These are phyloP conservation scores for Porites lutea DNA, from an alignment of 64 coral and sea anemone species.

Conservation along the genomic window DNA sequence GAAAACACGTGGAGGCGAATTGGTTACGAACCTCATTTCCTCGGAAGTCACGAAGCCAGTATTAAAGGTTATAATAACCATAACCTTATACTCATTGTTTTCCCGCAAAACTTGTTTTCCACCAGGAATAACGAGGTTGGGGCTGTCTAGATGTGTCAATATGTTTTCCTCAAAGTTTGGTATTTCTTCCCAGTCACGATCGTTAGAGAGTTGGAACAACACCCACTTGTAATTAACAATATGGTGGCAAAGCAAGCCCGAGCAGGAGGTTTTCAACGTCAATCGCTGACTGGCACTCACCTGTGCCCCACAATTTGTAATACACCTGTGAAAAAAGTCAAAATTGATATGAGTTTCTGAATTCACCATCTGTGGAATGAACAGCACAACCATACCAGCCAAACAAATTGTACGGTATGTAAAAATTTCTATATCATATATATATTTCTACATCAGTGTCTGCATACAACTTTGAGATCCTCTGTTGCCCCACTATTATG, in stretches of 20 bases:
- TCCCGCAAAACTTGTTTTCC: slow-evolving; percentile 28
- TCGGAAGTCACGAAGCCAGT: not conserved
- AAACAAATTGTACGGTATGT: too few relatives aligned
- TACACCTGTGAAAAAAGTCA: slow-evolving; percentile 55
- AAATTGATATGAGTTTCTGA: too few relatives aligned
- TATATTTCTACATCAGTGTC: too few relatives aligned
- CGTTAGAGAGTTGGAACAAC: slow-evolving; percentile 31
- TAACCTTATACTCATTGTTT: slow-evolving; percentile 10
- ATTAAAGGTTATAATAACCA: not conserved
- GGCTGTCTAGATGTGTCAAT: slow-evolving; percentile 59
- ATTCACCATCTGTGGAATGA: too few relatives aligned
- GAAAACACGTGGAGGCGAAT: slow-evolving; percentile 51
- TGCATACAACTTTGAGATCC: too few relatives aligned
- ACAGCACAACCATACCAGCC: too few relatives aligned
- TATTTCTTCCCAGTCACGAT: slow-evolving; percentile 43
- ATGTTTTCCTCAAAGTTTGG: slow-evolving; percentile 40
- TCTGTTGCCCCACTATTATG: too few relatives aligned
- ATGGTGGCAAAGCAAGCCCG: slow-evolving; percentile 65
- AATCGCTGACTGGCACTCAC: slow-evolving; percentile 64
- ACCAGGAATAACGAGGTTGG: slow-evolving; percentile 69
- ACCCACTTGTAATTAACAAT: slow-evolving; percentile 66
- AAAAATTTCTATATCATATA: too few relatives aligned
- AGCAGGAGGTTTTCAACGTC: slow-evolving; percentile 60
- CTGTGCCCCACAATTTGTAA: slow-evolving; percentile 61
- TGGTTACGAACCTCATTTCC: slow-evolving; percentile 58